Evolutionary conservation across 1,140 invertebrate genomes (phyloP), one percentile per base, ranked within the genome.

Genomic region (Drosophila takahashii): DNA sequence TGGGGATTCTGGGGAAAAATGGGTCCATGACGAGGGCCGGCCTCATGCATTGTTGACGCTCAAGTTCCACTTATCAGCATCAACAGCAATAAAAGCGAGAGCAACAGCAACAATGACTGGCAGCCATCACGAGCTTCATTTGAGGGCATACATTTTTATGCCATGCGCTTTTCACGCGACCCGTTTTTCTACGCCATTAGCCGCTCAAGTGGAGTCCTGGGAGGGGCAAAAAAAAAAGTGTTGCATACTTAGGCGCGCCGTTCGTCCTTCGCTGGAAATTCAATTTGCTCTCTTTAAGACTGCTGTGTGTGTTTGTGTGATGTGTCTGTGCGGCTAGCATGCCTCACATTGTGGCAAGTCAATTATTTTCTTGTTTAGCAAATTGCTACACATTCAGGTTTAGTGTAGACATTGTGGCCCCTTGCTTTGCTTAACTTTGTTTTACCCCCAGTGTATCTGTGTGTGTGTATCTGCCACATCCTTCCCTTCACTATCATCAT

Each of bases 281-380:
- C 47, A 87, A 83, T 87, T 87, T 79, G 42, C 42, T 58, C 59
- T 53, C 75, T 85, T 78, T 69, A 76, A 83, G 47, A 67, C 65
- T 29, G 56, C 50, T 62, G 18, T 1, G 16, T 13, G 4, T 13
- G 27, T 11, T 26, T 41, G 22, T 44, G 48, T 60, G 22, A 22
- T 22, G 26, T 26, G 29, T 27, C 34, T 16, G 26, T 29, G 22
- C 41, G 22, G 50, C 27, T 15, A 52, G 18, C 32, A 44, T 48
- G 53, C 37, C 60, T 51, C 65, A 73, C 48, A 64, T 76, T 76
- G 77, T 75, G 58, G 77, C 76, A 89, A 83, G 79, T 87, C 84
- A 86, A 86, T 86, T 86, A 86, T 86, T 86, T 87, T 87, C 79
- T 83, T 86, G 84, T 83, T 87, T 79, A 79, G 70, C 79, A 86